Evolutionary conservation across 2,113 vertebrate species (phyloP).

Genomic region (Tretioscincus oriximinensis): DNA sequence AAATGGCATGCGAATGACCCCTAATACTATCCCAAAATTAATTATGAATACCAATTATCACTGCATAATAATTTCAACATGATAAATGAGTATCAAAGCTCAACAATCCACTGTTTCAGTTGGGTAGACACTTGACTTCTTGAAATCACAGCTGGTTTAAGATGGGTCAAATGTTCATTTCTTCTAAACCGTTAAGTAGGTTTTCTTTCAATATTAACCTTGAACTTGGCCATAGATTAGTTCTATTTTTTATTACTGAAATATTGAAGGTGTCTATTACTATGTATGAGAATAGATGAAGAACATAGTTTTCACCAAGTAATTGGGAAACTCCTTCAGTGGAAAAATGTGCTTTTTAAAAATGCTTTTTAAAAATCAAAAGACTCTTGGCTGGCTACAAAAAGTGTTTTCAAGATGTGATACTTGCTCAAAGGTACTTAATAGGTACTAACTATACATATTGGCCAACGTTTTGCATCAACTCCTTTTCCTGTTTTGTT

Average conservation of each 20-base stretch:
- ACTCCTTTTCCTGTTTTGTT: no score
- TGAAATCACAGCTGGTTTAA: conserved; percentile 6
- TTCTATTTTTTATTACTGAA: neutral
- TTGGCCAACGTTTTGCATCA: neutral
- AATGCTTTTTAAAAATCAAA: neutral
- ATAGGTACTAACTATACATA: no score
- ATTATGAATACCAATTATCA: conserved; percentile 8
- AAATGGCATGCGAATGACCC: conserved; percentile 17
- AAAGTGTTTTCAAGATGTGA: no score
- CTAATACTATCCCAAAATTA: neutral
- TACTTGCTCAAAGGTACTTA: no score
- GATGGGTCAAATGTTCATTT: conserved; percentile 26
- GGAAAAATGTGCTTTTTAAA: neutral
- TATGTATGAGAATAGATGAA: neutral
- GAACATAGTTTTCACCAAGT: neutral
- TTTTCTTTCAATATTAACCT: conserved; percentile 30
- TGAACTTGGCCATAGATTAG: conserved; percentile 9
- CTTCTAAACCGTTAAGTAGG: conserved; percentile 6
- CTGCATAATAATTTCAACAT: conserved; percentile 17
- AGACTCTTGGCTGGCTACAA: no score
- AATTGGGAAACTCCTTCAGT: neutral
- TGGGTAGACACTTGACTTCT: neutral
- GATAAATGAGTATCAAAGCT: conserved; percentile 20
- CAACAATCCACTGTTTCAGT: conserved; percentile 15
- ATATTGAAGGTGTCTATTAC: neutral